Evolutionary conservation across 1,140 invertebrate species (phyloP).

Genomic region (Heliothis subflexa): DNA sequence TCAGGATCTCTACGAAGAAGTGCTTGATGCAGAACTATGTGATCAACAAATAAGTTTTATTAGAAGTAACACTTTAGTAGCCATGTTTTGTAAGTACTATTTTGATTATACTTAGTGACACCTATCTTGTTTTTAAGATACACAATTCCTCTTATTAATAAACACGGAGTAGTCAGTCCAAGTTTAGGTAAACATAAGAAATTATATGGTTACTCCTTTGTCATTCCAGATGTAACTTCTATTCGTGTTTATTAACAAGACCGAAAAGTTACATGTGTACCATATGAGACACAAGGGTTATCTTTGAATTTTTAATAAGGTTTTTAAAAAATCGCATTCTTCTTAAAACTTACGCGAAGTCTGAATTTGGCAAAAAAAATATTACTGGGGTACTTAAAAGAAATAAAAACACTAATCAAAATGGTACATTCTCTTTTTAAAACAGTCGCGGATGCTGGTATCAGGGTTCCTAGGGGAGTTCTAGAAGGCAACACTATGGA

Average conservation of each 20-base stretch:
- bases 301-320: too few relatives aligned
- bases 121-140: too few relatives aligned
- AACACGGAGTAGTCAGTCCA: too few relatives aligned
- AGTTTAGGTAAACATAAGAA: too few relatives aligned
- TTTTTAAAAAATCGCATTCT: too few relatives aligned
- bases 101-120: background rate
- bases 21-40: slow-evolving; percentile 57
- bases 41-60: slow-evolving; percentile 51
- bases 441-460: slow-evolving; percentile 56
- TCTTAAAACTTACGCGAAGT: background rate
- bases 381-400: background rate
- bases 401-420: background rate
- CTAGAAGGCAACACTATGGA: slow-evolving; percentile 50
- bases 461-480: slow-evolving; percentile 52
- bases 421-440: background rate
- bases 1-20: slow-evolving; percentile 56
- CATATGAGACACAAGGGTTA: too few relatives aligned
- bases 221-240: too few relatives aligned
- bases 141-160: too few relatives aligned
- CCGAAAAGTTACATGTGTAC: too few relatives aligned
- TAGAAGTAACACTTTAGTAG: slow-evolving; percentile 43
- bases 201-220: too few relatives aligned
- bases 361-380: background rate
- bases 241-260: too few relatives aligned
- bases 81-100: slow-evolving; percentile 58